These are phyloP conservation scores for Lasioglossum villosulum DNA, from an alignment of 2,888 invertebrate genomes.

Conservation along the genomic window DNA sequence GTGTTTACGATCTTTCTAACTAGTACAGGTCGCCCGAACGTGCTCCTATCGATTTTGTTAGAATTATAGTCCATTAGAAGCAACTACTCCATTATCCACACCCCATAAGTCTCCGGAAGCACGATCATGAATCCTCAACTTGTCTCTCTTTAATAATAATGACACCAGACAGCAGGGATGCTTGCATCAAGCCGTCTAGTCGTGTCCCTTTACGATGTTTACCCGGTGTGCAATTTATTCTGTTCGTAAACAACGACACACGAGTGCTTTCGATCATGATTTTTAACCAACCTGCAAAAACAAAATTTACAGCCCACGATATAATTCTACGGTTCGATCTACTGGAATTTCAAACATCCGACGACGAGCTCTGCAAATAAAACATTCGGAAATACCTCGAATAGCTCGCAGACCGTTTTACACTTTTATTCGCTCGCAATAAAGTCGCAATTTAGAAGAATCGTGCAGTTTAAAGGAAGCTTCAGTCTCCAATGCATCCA, in stretches of 20 bases:
- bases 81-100: slow-evolving; percentile 27
- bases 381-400: background rate
- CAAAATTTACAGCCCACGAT: background rate
- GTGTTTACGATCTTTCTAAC: background rate
- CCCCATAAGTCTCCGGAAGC: slow-evolving; percentile 34
- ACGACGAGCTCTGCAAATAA: background rate
- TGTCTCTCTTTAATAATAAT: slow-evolving; percentile 28
- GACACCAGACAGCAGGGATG: background rate
- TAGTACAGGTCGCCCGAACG: background rate
- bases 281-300: background rate
- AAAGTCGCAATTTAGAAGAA: background rate
- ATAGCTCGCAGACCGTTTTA: background rate
- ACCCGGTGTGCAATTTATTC: background rate
- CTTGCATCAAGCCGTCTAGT: slow-evolving; percentile 4
- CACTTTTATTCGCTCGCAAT: background rate
- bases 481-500: background rate
- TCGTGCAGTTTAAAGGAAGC: background rate
- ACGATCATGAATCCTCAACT: slow-evolving; percentile 25
- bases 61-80: slow-evolving; percentile 47
- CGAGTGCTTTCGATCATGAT: background rate
- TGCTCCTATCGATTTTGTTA: slow-evolving; percentile 27
- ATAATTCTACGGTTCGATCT: background rate
- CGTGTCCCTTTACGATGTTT: background rate
- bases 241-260: background rate
- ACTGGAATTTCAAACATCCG: background rate